Conservation (phyloP, 53 echinoderm and acorn worm species). For the Stichopus horrens region DNA sequence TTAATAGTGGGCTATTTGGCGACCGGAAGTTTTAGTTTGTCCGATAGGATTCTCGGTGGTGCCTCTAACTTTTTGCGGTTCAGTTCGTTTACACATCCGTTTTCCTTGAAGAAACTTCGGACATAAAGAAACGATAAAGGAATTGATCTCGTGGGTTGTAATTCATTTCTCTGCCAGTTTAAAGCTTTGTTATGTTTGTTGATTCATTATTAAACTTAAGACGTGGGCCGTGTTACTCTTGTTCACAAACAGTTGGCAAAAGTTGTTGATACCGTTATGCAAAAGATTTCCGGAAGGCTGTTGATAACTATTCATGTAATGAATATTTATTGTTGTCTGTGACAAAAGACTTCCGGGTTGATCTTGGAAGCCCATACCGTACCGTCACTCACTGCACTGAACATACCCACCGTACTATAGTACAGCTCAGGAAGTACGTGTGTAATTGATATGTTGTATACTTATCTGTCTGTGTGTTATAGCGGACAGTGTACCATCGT, state of each 20-base stretch:
- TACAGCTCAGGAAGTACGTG: background rate
- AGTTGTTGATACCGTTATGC: background rate
- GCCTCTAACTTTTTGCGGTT: too few relatives aligned
- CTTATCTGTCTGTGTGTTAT: background rate
- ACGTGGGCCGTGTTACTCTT: background rate
- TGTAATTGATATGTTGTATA: background rate
- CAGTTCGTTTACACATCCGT: too few relatives aligned
- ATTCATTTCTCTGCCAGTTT: too few relatives aligned
- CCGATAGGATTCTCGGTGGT: too few relatives aligned
- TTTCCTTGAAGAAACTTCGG: too few relatives aligned
- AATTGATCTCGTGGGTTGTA: too few relatives aligned
- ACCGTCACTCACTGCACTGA: background rate
- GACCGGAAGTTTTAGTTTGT: too few relatives aligned
- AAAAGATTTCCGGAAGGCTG: background rate
- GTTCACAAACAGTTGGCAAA: background rate
- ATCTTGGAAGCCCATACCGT: background rate
- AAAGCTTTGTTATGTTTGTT: too few relatives aligned
- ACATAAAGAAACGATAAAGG: too few relatives aligned
- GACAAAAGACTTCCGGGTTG: constrained; percentile 12
- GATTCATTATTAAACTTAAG: too few relatives aligned
- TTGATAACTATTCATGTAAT: background rate
- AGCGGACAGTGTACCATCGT: background rate
- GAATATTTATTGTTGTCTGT: background rate
- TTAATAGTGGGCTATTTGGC: too few relatives aligned
- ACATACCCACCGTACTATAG: background rate